Evolutionary conservation across 2,888 invertebrate genomes (phyloP), one percentile per base, ranked within the genome.

Genomic region (Ptycholaimellus sp.): DNA sequence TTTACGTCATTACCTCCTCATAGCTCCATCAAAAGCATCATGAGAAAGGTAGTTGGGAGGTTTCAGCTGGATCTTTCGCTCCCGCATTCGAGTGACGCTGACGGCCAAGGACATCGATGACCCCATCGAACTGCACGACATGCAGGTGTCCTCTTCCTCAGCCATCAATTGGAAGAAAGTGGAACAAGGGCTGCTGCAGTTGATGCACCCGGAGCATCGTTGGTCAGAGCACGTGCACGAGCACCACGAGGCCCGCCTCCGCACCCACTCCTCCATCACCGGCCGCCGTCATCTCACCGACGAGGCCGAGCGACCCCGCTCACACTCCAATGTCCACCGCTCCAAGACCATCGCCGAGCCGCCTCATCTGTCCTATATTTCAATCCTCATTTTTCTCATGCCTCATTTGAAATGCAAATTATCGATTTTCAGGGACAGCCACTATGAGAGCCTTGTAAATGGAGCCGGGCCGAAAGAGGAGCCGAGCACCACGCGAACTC

Each of bases 1-100:
- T 66, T 66, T 46, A 70, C 65, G 80, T 45, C 65, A 72, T 47
- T 81, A 76, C 23, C 7, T 30, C 17, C 20, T 23, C 4, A 4
- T 31, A n/a, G 16, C 17, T 14, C 20, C 7, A 11, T 20, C 16
- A 21, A 13, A 7, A 18, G 17, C 18, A 16, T 18, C 19, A 13
- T 14, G 13, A 17, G 18, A 9, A 14, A 5, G 14, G 5, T 5
- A 22, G 4, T 22, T 34, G 13, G 6, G 4, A 22, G 21, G 3
- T 18, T 11, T 27, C 60, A 68, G 72, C 49, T 85, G 81, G 79
- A 70, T 78, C 59, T 74, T 76, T 60, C 71, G 90, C 5, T 76
- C 76, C 23, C 68, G 93, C 56, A 80, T 96, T 56, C 71, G 87
- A 30, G 76, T 80, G 1, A 78, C 80, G 0, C 61, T 93, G 43